Conservation (phyloP, 2,113 vertebrate genomes). For the Stegastes partitus region DNA sequence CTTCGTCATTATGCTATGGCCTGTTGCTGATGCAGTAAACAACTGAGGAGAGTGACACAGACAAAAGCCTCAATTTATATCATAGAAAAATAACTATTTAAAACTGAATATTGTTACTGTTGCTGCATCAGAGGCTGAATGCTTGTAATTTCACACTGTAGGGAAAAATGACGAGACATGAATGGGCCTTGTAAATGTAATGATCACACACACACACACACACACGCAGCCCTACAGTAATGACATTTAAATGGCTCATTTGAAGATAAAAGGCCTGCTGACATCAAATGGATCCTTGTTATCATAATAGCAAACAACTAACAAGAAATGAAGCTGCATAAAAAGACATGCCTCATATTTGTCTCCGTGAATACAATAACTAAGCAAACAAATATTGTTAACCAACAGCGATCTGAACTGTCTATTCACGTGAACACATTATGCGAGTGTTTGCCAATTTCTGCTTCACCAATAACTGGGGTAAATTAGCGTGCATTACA, state of each 20-base stretch:
- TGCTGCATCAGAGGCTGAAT: constrained; percentile 41
- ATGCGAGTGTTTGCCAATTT: constrained; percentile 70
- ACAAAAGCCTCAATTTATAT: constrained; percentile 60
- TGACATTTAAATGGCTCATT: constrained; percentile 84
- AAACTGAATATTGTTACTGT: constrained; percentile 55
- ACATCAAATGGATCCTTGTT: constrained; percentile 78
- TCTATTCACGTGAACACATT: constrained; percentile 63
- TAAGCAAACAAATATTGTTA: constrained; percentile 70
- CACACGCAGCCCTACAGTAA: constrained; percentile 58
- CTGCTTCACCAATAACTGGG: constrained; percentile 52
- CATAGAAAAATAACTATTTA: constrained; percentile 43
- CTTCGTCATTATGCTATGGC: constrained; percentile 1
- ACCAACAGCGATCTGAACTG: constrained; percentile 74
- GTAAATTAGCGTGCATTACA: constrained; percentile 69
- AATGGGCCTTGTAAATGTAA: constrained; percentile 64
- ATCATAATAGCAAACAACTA: constrained; percentile 78
- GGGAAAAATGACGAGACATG: constrained; percentile 58
- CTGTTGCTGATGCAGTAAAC: constrained; percentile 24
- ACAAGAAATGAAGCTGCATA: constrained; percentile 70
- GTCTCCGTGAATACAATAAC: constrained; percentile 66
- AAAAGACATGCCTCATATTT: constrained; percentile 72
- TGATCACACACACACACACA: constrained; percentile 46
- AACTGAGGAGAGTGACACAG: constrained; percentile 1
- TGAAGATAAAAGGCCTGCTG: constrained; percentile 78
- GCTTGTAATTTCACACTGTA: constrained; percentile 63